These are phyloP conservation scores for Urocitellus parryii DNA, from an alignment of 2,113 vertebrate genomes.

Conservation along the genomic window DNA sequence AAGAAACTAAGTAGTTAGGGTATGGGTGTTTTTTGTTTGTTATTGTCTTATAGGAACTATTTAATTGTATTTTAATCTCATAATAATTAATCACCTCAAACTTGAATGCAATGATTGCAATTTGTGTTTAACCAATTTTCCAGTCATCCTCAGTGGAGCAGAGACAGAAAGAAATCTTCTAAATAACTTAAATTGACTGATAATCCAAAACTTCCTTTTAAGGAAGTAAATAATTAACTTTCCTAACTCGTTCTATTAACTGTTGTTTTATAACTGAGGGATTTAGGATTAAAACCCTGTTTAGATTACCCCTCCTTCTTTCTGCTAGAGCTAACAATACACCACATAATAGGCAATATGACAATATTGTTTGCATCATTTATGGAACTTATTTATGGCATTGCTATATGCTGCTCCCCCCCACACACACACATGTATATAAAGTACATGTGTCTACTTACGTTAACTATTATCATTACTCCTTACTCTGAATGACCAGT, in stretches of 20 bases:
- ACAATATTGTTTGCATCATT: not conserved
- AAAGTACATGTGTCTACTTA: not conserved
- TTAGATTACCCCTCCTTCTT: not conserved
- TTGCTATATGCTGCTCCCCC: not conserved
- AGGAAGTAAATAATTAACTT: not conserved
- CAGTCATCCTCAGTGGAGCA: not conserved
- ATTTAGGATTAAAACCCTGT: not conserved
- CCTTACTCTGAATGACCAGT: not conserved
- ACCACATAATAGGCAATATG: not conserved
- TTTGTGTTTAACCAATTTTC: not conserved
- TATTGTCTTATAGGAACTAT: not conserved
- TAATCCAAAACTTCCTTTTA: not conserved
- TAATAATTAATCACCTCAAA: not conserved
- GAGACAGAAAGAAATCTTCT: not conserved
- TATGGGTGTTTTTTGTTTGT: not conserved
- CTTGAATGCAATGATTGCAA: not conserved
- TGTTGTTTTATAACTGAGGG: not conserved
- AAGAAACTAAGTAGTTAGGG: not conserved
- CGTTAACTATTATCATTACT: not conserved
- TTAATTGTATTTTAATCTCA: constrained; percentile 9
- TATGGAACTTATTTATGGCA: no score
- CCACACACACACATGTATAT: not conserved
- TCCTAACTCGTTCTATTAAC: not conserved
- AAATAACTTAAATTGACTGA: not conserved
- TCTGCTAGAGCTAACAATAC: not conserved